Conservation (phyloP, 2,888 invertebrate species). For the Cryptocephalus moraei region DNA sequence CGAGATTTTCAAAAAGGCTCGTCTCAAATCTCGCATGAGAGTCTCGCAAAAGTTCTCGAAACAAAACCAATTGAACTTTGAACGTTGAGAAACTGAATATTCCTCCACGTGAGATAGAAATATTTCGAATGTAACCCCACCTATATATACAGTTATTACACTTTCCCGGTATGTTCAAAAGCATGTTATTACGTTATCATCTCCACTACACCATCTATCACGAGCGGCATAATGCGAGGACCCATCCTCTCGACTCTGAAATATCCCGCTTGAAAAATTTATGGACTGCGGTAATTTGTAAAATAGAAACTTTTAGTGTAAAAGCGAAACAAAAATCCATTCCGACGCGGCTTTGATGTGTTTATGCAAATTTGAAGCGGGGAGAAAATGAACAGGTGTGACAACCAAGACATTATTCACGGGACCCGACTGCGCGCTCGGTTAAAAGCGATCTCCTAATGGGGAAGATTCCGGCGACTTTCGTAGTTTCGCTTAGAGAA, state of each 20-base stretch:
- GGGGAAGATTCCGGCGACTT: background rate
- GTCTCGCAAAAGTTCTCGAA: too few species aligned
- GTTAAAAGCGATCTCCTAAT: background rate
- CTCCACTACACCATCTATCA: too few species aligned
- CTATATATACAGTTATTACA: too few species aligned
- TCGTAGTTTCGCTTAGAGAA: background rate
- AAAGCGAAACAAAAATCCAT: conserved; percentile 6
- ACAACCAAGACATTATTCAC: conserved; percentile 15
- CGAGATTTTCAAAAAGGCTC: too few species aligned
- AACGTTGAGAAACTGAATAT: too few species aligned
- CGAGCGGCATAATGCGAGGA: too few species aligned
- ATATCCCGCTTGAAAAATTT: background rate
- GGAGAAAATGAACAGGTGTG: conserved; percentile 15
- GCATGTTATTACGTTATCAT: too few species aligned
- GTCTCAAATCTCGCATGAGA: too few species aligned
- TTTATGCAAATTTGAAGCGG: conserved; percentile 13
- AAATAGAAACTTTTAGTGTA: conserved; percentile 9
- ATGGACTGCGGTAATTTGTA: conserved; percentile 7
- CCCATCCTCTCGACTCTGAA: background rate
- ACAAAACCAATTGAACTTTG: too few species aligned
- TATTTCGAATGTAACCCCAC: too few species aligned
- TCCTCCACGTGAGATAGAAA: too few species aligned
- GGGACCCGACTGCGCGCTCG: conserved; percentile 2
- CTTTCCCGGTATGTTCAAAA: too few species aligned
- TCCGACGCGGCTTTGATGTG: conserved; percentile 10